Percentiles rank a stretch among this genome's conserved stretches.
These are phyloP conservation scores for Perca flavescens DNA, from an alignment of 2,113 vertebrate genomes.

Conservation along the genomic window DNA sequence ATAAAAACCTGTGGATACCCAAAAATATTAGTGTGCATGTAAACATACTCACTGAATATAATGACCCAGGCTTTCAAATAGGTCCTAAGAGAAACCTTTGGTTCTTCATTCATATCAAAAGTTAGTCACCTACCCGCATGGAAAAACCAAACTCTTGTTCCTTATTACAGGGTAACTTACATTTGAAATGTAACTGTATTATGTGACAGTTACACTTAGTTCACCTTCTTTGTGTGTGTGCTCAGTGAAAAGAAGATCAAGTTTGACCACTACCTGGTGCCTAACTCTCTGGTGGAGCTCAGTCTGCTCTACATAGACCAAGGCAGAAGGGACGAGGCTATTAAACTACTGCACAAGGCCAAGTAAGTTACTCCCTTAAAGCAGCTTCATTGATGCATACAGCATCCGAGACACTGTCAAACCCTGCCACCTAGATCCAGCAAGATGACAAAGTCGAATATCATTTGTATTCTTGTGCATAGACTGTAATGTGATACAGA, in stretches of 20 bases:
- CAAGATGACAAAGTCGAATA: too few relatives aligned
- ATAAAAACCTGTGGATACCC: too few relatives aligned
- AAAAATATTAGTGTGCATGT: too few relatives aligned
- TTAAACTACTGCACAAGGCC: slow-evolving; percentile 85
- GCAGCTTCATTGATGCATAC: neutral
- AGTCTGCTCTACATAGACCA: slow-evolving; percentile 82
- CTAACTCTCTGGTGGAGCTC: slow-evolving; percentile 86
- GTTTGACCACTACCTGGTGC: slow-evolving; percentile 86
- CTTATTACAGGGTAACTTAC: neutral
- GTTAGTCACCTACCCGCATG: neutral
- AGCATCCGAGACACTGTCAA: neutral
- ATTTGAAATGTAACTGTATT: neutral
- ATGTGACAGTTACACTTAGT: neutral
- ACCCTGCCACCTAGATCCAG: neutral
- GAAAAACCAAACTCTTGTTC: neutral
- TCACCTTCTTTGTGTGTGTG: neutral
- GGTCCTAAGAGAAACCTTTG: neutral
- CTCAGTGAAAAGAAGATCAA: slow-evolving; percentile 86
- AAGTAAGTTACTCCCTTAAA: slow-evolving; percentile 78
- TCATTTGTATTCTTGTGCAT: neutral
- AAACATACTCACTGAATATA: too few relatives aligned
- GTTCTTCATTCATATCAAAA: neutral
- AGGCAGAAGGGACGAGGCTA: slow-evolving; percentile 82
- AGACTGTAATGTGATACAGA: neutral
- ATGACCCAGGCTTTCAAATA: neutral